Percentiles rank a stretch among this genome's conserved stretches.
These are phyloP conservation scores for Epinephelus awoara DNA, from an alignment of 2,797 vertebrate species.

Conservation along the genomic window DNA sequence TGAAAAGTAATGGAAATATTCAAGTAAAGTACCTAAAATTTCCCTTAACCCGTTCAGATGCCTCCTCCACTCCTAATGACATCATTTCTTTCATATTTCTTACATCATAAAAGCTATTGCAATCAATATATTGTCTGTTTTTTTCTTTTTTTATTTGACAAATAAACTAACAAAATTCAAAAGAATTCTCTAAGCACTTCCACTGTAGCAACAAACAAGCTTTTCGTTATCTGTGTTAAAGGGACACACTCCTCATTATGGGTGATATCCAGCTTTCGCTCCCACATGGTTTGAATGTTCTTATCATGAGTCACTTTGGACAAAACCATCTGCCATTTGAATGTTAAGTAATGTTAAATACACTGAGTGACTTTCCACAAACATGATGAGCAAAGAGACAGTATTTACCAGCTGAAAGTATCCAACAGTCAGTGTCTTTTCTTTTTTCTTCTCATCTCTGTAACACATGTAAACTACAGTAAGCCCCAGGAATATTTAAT, in stretches of 20 bases:
- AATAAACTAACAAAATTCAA: too few relatives aligned
- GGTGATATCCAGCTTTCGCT: too few relatives aligned
- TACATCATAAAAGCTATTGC: background rate
- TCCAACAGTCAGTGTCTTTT: conserved; percentile 75
- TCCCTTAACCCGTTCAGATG: background rate
- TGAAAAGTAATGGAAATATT: background rate
- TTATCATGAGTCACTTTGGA: background rate
- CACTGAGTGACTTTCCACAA: background rate
- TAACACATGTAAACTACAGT: conserved; percentile 33
- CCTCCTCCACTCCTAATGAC: too few relatives aligned
- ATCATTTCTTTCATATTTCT: too few relatives aligned
- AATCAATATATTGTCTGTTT: background rate
- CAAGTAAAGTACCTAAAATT: background rate
- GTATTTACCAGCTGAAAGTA: conserved; percentile 86
- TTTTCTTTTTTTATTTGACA: background rate
- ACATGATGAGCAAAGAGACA: background rate
- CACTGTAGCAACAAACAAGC: background rate
- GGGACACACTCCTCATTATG: too few relatives aligned
- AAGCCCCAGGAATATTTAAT: background rate
- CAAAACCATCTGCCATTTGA: background rate
- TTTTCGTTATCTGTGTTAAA: too few relatives aligned
- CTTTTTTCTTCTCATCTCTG: conserved; percentile 72
- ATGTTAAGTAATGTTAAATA: background rate
- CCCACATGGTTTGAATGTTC: too few relatives aligned
- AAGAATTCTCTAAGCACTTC: background rate